Evolutionary conservation across 2,113 vertebrate genomes (phyloP).

Genomic region (Arvicanthis niloticus): DNA sequence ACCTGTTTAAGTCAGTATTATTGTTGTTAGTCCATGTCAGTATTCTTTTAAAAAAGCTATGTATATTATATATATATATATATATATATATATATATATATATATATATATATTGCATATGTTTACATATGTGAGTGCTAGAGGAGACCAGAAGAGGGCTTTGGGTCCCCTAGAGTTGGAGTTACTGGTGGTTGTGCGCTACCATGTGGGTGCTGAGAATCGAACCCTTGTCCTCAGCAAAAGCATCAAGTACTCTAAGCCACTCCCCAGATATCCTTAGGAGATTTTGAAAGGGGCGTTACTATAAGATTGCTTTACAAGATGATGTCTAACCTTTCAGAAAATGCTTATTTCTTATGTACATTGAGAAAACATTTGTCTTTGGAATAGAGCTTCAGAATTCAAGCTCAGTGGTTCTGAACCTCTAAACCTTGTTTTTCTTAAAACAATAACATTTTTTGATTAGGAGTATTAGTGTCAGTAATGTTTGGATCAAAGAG

Average conservation of each 20-base stretch:
- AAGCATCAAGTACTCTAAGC: not conserved
- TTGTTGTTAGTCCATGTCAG: not conserved
- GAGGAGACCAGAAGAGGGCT: not conserved
- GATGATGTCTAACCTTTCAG: constrained; percentile 32
- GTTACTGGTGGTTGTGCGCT: not conserved
- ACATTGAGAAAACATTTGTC: constrained; percentile 3
- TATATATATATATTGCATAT: not conserved
- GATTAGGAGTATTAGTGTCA: constrained; percentile 16
- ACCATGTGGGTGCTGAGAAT: not conserved
- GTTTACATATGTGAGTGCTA: not conserved
- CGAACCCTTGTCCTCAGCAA: not conserved
- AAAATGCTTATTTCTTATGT: constrained; percentile 43
- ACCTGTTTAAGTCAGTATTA: not conserved
- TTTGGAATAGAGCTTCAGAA: not conserved
- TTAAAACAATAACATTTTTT: constrained; percentile 1
- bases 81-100: no score
- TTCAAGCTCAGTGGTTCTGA: constrained; percentile 30
- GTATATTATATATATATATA: no score
- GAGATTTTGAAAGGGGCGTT: constrained; percentile 42
- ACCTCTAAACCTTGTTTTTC: constrained; percentile 31
- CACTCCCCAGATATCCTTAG: not conserved
- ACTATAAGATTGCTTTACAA: not conserved
- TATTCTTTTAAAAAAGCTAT: not conserved
- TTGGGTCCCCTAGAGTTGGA: not conserved
- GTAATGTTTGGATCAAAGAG: constrained; percentile 32